Evolutionary conservation across 2,113 vertebrate species (phyloP), one percentile per base, ranked within the genome.

Genomic region (Xiphophorus couchianus): DNA sequence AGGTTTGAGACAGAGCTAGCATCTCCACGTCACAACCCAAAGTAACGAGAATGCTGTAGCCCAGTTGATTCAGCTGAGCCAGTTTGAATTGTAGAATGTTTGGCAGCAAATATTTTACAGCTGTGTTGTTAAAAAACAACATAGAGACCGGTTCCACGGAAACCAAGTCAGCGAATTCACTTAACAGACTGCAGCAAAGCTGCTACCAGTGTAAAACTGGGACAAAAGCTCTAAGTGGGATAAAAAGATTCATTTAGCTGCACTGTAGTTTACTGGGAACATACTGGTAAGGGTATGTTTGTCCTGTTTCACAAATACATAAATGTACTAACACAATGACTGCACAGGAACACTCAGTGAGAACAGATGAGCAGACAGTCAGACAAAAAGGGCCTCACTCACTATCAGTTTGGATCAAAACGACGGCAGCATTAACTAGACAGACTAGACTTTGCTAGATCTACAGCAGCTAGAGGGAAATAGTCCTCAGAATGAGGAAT

Each of bases 81-180:
- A 48, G 44, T 48, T 48, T 48, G 44, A 48, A 19, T 6, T 48
- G 44, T 17, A 48, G 44, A 48, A 48, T 5, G 17, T 28, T 62
- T 29, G 28, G n/a, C 30, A 4, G 13, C 62, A 14, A 63, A 31
- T 7, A 30, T 31, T 13, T 13, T 7, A 17, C 27, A 31, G 28
- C 5, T 30, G 17, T 29, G 5, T 14, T 14, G 62, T 31, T 37
- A 37, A 15, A 63, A 63, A 28, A 31, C 44, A 48, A 19, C 6
- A 63, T 63, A 63, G 0, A 31, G 62, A 31, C 6, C 85, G 17
- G 44, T 19, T 48, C 17, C 44, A 48, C 1, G 77, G 81, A 80
- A 89, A 82, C 71, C 77, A 74, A 86, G 79, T 83, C 84, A 69
- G 79, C 75, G 22, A 65, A 76, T 86, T 88, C 83, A 74, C 80